phyloP scores from a whole-genome alignment of 2,888 invertebrate species.

The Chloroclysta siterata region DNA sequence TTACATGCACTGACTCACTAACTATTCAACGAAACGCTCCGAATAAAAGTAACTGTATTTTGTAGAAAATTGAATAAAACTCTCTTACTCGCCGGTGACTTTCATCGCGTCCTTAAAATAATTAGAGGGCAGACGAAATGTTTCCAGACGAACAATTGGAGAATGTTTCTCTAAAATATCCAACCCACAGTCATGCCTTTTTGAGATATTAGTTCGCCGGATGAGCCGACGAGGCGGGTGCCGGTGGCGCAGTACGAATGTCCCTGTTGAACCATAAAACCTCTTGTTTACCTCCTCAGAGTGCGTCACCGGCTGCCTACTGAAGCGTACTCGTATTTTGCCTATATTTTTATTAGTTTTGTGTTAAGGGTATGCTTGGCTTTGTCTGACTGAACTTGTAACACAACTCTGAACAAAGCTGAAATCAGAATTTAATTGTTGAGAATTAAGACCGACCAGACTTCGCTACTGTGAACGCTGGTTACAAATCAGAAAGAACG shows the following conservation, averaged over 20 bases:
- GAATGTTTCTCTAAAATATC: not conserved
- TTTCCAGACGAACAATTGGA: conserved; percentile 35
- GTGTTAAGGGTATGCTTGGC: not conserved
- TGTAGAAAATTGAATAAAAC: conserved; percentile 7
- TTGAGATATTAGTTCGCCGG: conserved; percentile 7
- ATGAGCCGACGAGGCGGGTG: conserved; percentile 38
- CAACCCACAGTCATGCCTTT: conserved; percentile 3
- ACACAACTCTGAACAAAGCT: not conserved
- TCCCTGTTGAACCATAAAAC: conserved; percentile 51
- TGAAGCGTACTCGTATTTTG: conserved; percentile 29
- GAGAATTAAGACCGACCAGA: not conserved
- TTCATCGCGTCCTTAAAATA: conserved; percentile 44
- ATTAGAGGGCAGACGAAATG: conserved; percentile 50
- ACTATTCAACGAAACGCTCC: conserved; percentile 1
- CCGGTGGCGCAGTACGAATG: conserved; percentile 41
- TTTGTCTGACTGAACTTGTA: not conserved
- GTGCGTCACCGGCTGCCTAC: conserved; percentile 48
- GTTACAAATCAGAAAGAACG: conserved; percentile 8
- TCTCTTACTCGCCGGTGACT: conserved; percentile 34
- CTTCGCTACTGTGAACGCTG: not conserved
- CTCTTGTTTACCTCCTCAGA: conserved; percentile 53
- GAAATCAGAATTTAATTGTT: not conserved
- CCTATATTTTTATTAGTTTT: not conserved
- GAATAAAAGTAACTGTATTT: conserved; percentile 10
- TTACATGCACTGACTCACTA: conserved; percentile 8